phyloP scores from a whole-genome alignment of 2,113 vertebrate genomes.

The Coptodon bakossiorum region DNA sequence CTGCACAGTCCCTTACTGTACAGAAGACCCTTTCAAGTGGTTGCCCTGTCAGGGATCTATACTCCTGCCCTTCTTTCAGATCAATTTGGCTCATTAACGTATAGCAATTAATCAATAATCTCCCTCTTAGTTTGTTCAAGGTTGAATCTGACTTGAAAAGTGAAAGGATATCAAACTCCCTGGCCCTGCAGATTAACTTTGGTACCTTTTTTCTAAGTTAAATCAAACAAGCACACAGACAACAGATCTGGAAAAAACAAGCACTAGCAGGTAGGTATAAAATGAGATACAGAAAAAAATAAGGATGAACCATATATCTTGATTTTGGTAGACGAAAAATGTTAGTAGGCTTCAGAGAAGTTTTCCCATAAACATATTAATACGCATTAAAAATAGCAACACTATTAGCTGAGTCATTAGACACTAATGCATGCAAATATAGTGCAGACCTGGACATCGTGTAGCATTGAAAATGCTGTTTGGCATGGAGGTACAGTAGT shows the following conservation, averaged over 20 bases:
- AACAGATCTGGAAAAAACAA: neutral
- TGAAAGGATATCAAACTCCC: conserved; percentile 28
- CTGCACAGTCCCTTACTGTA: neutral
- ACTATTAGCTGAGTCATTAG: conserved; percentile 9
- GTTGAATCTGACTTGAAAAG: conserved; percentile 55
- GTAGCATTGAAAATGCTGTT: conserved; percentile 26
- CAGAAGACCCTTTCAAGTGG: neutral
- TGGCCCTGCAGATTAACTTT: conserved; percentile 11
- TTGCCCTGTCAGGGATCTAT: conserved; percentile 23
- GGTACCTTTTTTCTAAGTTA: neutral
- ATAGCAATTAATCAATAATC: conserved; percentile 69
- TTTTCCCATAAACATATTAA: neutral
- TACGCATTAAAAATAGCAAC: conserved; percentile 4
- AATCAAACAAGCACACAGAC: neutral
- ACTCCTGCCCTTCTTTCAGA: conserved; percentile 40
- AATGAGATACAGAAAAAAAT: neutral
- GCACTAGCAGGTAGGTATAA: neutral
- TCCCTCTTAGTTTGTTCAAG: conserved; percentile 55
- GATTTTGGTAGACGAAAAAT: neutral
- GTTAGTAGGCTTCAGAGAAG: neutral
- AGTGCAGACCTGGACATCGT: conserved; percentile 24
- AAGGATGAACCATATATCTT: neutral
- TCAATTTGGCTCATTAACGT: conserved; percentile 68
- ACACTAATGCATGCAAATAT: neutral
- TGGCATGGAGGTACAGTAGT: conserved; percentile 42